Evolutionary conservation across 2,113 vertebrate genomes (phyloP).

Genomic region (Carassius gibelio): DNA sequence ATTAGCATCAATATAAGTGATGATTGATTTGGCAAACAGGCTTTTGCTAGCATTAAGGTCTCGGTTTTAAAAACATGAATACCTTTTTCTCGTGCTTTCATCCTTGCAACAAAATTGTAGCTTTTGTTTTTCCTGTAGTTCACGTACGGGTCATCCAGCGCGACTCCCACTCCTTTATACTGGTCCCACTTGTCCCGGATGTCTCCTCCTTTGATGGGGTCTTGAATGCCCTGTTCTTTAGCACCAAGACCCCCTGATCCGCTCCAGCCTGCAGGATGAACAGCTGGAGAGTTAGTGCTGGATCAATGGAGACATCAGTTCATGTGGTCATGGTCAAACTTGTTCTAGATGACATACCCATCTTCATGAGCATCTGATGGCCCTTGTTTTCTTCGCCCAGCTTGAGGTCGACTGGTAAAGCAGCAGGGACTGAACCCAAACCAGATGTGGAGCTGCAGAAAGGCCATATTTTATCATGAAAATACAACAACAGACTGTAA

Average conservation of each 20-base stretch:
- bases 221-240: slow-evolving; percentile 98
- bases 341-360: slow-evolving; percentile 74
- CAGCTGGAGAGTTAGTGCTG: fast-evolving
- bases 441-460: slow-evolving; percentile 82
- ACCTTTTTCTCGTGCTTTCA: slow-evolving; percentile 98
- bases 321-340: not conserved
- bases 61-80: slow-evolving; percentile 27
- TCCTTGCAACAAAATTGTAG: slow-evolving; percentile 97
- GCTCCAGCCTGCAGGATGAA: slow-evolving; percentile 85
- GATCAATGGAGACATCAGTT: not conserved
- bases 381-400: slow-evolving; percentile 93
- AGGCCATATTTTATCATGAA: not conserved
- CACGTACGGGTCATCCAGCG: slow-evolving; percentile 94
- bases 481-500: too few species aligned
- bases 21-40: not conserved
- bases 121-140: slow-evolving; percentile 98
- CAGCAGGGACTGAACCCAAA: slow-evolving; percentile 78
- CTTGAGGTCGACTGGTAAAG: slow-evolving; percentile 77
- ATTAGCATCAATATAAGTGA: not conserved
- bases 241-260: slow-evolving; percentile 92
- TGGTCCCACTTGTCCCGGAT: slow-evolving; percentile 98
- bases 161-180: slow-evolving; percentile 96
- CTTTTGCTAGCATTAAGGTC: not conserved
- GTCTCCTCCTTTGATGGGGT: slow-evolving; percentile 96
- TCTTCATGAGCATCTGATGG: slow-evolving; percentile 81